Evolutionary conservation across 2,888 invertebrate species (phyloP).

Genomic region (Stenurella melanura): DNA sequence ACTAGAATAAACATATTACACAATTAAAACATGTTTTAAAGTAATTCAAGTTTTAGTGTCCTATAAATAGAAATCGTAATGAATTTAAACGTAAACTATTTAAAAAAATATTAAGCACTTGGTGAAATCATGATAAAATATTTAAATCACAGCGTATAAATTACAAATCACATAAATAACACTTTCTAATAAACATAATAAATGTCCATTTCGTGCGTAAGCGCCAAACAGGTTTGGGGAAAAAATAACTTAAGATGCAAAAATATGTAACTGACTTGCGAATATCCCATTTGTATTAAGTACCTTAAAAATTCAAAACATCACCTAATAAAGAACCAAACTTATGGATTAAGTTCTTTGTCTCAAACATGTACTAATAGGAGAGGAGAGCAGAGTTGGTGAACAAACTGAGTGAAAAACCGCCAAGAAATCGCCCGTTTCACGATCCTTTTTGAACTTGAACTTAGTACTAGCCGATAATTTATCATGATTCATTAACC

Average conservation of each 20-base stretch:
- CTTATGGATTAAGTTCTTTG: too few relatives aligned
- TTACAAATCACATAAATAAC: slow-evolving; percentile 16
- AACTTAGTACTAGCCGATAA: too few relatives aligned
- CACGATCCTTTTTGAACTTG: too few relatives aligned
- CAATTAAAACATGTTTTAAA: slow-evolving; percentile 1
- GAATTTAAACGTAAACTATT: slow-evolving; percentile 11
- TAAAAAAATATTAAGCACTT: slow-evolving; percentile 17
- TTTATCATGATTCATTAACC: too few relatives aligned
- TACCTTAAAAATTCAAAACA: too few relatives aligned
- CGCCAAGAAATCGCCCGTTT: too few relatives aligned
- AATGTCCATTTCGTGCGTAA: neutral
- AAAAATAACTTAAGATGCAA: neutral
- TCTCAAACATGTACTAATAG: too few relatives aligned
- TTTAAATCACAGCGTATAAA: slow-evolving; percentile 8
- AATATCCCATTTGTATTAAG: too few relatives aligned
- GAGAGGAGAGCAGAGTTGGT: too few relatives aligned
- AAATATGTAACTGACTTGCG: neutral
- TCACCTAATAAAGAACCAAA: too few relatives aligned
- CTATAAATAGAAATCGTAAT: slow-evolving; percentile 12
- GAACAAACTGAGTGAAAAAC: too few relatives aligned
- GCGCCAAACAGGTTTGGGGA: neutral
- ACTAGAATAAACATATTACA: neutral
- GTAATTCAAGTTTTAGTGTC: neutral
- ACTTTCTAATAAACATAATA: neutral
- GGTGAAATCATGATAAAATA: slow-evolving; percentile 13